Conservation (phyloP, 1,140 invertebrate species). For the Polypedilum pembai region DNA sequence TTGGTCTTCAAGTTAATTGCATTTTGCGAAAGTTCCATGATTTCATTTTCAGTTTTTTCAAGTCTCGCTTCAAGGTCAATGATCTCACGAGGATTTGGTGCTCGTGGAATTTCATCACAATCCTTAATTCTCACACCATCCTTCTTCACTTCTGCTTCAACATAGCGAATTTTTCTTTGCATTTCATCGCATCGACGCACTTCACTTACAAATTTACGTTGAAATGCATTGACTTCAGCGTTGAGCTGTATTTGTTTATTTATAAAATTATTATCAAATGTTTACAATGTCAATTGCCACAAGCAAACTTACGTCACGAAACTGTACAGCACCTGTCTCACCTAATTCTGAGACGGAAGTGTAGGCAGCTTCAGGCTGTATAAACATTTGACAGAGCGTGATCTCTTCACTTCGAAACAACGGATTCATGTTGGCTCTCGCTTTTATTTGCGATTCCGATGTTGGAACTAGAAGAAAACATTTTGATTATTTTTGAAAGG, state of each 20-base stretch:
- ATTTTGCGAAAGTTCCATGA: constrained; percentile 96
- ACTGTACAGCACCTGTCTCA: constrained; percentile 87
- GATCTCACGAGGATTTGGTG: constrained; percentile 97
- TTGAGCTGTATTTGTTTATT: constrained; percentile 58
- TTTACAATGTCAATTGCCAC: background rate
- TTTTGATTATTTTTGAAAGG: no score
- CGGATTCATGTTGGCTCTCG: constrained; percentile 34
- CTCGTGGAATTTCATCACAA: constrained; percentile 95
- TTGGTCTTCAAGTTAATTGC: constrained; percentile 94
- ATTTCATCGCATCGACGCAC: constrained; percentile 91
- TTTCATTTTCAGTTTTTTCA: constrained; percentile 89
- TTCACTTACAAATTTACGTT: constrained; percentile 93
- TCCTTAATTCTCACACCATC: constrained; percentile 96
- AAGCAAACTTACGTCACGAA: constrained; percentile 70
- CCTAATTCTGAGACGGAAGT: constrained; percentile 87
- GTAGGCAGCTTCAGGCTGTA: constrained; percentile 90
- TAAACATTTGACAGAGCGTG: constrained; percentile 81
- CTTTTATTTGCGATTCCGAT: background rate
- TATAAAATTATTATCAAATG: background rate
- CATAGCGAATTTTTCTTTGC: constrained; percentile 88
- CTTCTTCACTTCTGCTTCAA: constrained; percentile 97
- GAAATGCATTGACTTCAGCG: constrained; percentile 90
- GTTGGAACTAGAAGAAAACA: background rate
- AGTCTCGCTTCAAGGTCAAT: constrained; percentile 87
- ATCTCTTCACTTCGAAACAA: constrained; percentile 86